Evolutionary conservation across 2,888 invertebrate genomes (phyloP).

Genomic region (Ceramica pisi): DNA sequence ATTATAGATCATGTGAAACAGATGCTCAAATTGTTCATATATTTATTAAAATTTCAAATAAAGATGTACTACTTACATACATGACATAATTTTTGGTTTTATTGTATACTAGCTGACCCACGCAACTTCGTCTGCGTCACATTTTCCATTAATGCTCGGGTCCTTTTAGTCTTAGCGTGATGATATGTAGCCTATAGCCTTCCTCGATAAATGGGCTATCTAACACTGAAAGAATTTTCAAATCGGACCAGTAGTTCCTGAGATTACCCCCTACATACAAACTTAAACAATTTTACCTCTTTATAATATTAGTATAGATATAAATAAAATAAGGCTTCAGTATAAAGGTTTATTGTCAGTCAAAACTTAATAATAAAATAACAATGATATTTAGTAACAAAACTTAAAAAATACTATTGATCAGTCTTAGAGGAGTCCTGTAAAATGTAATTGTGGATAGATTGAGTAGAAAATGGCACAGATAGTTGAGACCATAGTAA

Average conservation of each 20-base stretch:
- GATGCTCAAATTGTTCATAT: conserved; percentile 72
- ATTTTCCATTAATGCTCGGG: no score
- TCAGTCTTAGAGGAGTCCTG: conserved; percentile 65
- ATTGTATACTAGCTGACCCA: neutral
- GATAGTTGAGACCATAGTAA: conserved; percentile 34
- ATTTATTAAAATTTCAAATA: conserved; percentile 68
- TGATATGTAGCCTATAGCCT: no score
- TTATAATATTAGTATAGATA: no score
- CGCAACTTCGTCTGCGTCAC: no score
- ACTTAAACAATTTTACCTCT: no score
- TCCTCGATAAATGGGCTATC: no score
- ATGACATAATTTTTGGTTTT: conserved; percentile 39
- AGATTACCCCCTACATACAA: no score
- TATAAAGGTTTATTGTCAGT: conserved; percentile 63
- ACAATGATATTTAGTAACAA: conserved; percentile 50
- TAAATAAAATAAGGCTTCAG: conserved; percentile 9
- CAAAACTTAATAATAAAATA: conserved; percentile 65
- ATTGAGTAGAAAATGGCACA: conserved; percentile 58
- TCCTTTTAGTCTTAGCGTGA: no score
- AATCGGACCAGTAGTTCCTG: no score
- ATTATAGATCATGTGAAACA: conserved; percentile 44
- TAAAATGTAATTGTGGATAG: conserved; percentile 32
- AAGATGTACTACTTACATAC: conserved; percentile 42
- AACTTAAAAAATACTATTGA: conserved; percentile 57
- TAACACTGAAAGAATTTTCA: no score